Conservation (phyloP, 2,888 invertebrate genomes). For the Choristoneura rosaceana region DNA sequence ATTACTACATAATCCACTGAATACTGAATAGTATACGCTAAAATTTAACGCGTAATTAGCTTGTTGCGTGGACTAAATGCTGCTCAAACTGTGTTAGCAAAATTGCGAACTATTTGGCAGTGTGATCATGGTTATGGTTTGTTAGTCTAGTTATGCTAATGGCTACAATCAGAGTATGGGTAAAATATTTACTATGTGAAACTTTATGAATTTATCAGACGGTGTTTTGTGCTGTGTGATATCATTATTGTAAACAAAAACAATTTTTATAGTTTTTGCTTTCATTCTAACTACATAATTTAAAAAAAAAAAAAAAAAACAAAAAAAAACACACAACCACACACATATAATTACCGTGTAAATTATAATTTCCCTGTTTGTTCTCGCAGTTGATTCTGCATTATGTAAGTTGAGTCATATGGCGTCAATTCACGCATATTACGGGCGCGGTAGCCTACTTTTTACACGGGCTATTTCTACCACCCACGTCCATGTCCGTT, state of each 20-base stretch:
- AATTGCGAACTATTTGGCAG: conserved; percentile 18
- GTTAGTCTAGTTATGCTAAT: neutral
- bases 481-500: conserved; percentile 6
- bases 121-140: neutral
- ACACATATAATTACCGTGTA: neutral
- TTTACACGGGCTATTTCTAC: conserved; percentile 11
- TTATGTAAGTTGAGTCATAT: conserved; percentile 31
- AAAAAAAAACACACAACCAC: too few relatives aligned
- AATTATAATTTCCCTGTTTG: conserved; percentile 24
- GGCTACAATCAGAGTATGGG: neutral
- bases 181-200: neutral
- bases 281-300: too few relatives aligned
- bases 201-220: neutral
- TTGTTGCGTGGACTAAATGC: neutral
- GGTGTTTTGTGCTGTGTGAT: neutral
- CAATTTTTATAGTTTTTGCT: too few relatives aligned
- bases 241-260: too few relatives aligned
- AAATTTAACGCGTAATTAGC: neutral
- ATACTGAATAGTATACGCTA: neutral
- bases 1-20: neutral
- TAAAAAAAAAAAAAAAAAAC: too few relatives aligned
- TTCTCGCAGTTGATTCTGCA: conserved; percentile 21
- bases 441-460: conserved; percentile 36
- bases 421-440: conserved; percentile 16
- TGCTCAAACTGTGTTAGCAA: conserved; percentile 9